Conservation (phyloP, 2,797 vertebrate species). For the Toxotes lorentzi region DNA sequence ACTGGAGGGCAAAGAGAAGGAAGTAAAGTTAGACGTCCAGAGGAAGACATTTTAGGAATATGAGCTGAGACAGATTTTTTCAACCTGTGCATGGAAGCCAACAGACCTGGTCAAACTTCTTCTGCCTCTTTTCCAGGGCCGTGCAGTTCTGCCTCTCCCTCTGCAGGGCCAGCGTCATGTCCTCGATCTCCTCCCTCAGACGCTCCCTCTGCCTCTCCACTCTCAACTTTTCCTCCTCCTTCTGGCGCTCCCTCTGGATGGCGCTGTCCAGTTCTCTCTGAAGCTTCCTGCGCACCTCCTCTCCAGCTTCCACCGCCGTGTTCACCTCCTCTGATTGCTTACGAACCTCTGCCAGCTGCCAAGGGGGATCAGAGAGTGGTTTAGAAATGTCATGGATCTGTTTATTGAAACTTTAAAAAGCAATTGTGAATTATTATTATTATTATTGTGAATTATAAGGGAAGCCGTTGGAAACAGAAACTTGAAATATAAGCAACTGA, state of each 20-base stretch:
- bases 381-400: neutral
- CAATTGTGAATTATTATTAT: neutral
- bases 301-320: constrained; percentile 84
- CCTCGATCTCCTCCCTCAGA: constrained; percentile 93
- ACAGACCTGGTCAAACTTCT: constrained; percentile 92
- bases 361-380: neutral
- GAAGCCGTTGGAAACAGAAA: neutral
- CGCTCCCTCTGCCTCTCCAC: constrained; percentile 90
- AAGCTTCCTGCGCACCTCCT: constrained; percentile 89
- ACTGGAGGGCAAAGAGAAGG: constrained; percentile 64
- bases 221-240: constrained; percentile 88
- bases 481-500: neutral
- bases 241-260: constrained; percentile 86
- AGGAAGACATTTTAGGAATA: neutral
- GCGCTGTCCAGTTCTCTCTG: constrained; percentile 89
- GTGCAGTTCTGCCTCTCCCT: constrained; percentile 91
- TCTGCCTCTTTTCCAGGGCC: constrained; percentile 92
- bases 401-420: neutral
- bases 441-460: too few species aligned
- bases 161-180: constrained; percentile 90
- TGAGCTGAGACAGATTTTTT: neutral
- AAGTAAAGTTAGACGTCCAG: constrained; percentile 8
- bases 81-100: neutral
- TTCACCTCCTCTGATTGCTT: constrained; percentile 92
- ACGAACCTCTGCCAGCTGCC: constrained; percentile 89